phyloP scores from a whole-genome alignment of 1,140 invertebrate genomes.

The Drosophila lowei region DNA sequence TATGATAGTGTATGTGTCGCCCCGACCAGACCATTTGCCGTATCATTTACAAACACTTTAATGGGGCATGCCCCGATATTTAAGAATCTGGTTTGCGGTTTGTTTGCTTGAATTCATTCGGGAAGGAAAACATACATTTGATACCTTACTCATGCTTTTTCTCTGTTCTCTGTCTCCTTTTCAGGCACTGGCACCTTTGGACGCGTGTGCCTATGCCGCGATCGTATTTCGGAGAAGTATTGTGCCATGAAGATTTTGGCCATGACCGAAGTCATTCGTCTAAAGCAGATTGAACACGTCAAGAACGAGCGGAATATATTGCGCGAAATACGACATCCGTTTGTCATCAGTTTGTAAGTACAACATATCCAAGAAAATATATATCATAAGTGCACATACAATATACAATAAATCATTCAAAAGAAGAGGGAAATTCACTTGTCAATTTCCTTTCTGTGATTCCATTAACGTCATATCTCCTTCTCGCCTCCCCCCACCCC shows the following conservation, averaged over 20 bases:
- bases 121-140: slow-evolving; percentile 9
- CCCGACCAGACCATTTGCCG: slow-evolving; percentile 42
- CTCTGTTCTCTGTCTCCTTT: slow-evolving; percentile 56
- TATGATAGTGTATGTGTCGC: too few species aligned
- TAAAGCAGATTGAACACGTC: slow-evolving; percentile 97
- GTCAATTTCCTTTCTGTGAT: not conserved
- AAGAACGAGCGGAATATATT: slow-evolving; percentile 97
- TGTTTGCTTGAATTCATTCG: slow-evolving; percentile 27
- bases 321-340: slow-evolving; percentile 94
- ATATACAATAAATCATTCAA: slow-evolving; percentile 5
- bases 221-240: slow-evolving; percentile 91
- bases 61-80: slow-evolving; percentile 52
- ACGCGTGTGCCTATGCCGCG: slow-evolving; percentile 92
- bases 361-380: not conserved
- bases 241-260: slow-evolving; percentile 96
- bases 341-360: slow-evolving; percentile 97
- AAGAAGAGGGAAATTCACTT: not conserved
- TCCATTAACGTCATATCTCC: not conserved
- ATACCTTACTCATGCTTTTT: slow-evolving; percentile 25
- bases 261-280: slow-evolving; percentile 94
- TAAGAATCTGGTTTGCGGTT: slow-evolving; percentile 43
- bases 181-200: slow-evolving; percentile 97
- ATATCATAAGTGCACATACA: not conserved
- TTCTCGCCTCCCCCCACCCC: slow-evolving; percentile 31
- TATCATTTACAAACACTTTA: slow-evolving; percentile 60